Evolutionary conservation across 2,113 vertebrate genomes (phyloP), one percentile per base, ranked within the genome.

Genomic region (Nesoenas mayeri): DNA sequence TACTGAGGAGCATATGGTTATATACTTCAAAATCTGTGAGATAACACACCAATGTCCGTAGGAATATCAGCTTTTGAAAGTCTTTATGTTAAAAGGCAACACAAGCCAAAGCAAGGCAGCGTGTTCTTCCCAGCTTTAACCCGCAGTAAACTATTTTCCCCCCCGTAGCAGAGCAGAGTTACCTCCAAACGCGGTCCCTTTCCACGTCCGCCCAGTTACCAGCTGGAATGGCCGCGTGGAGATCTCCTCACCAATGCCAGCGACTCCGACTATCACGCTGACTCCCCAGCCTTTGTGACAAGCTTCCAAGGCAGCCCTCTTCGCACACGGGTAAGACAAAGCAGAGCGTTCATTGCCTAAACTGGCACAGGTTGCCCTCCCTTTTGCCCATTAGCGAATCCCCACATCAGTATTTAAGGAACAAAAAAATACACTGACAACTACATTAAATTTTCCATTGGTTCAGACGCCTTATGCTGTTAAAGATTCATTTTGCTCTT

Each of bases 221-320:
- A 98, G 97, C 87, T 98, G 98, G 97, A 98, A 98, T 3, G 98
- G 98, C 42, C 98, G 97, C 8, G 98, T 98, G 69, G 98, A 34
- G 15, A 98, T 98, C 79, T 98, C 98, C 79, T 98, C 97, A 12
- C 98, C 98, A 9, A 98, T 58, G 40, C 94, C 98, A 70, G 98
- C 98, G 8, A 98, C 98, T 40, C 98, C 98, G 0, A 98, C 96
- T 62, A 98, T 97, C 83, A 98, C 98, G 1, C 98, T 98, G 87
- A 98, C 88, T 26, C 98, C 98, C 98, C 98, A 98, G 90, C 98
- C 98, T 93, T 98, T 98, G 96, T 98, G 98, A 87, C 98, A 98
- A 5, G 98, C 98, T 96, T 98, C 98, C 71, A 98, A 95, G 7
- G 98, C 98, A 51, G 98, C 95, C 85, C 98, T 97, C 98, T 98